Base-by-base conservation (phyloP, 2,797 vertebrate species). In the Gephyroberyx darwinii region DNA sequence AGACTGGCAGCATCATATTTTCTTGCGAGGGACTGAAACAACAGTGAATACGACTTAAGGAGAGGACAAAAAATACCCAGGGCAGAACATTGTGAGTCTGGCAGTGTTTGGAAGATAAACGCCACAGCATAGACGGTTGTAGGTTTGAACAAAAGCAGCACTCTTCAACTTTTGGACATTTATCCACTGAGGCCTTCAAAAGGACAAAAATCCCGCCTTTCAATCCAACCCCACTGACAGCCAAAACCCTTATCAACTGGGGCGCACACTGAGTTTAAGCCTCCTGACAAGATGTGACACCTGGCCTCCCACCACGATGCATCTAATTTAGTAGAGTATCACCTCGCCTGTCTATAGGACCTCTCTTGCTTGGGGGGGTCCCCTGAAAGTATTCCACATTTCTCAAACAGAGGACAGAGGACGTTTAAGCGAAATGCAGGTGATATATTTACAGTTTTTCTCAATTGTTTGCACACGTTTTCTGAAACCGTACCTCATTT, bases 1-100 rank as follows among this genome's bases (percentile, higher is more conserved):
- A 73, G 68, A 85, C 59, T 65, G 61, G 70, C 65, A 57, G 47
- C 75, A 17, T 72, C 66, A 19, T 65, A 19, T 71, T 70, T 66
- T 60, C 45, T 68, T 41, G 4, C 53, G 59, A 47, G 35, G 53
- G 72, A 75, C 60, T 65, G 62, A 75, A 82, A 75, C 65, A 64
- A 81, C 75, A 80, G 20, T 48, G 56, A 39, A 62, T 6, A 26
- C 10, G 33, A 39, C 63, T 75, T 57, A 61, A 78, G 66, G 53
- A 71, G 69, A 43, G 19, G 55, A 59, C 8, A 31, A 65, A 39
- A 30, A 12, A n/a, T n/a, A 41, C 26, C 1, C 26, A 39, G 26
- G 17, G 20, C 33, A 58, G 10, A 30, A 4, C 31, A 65, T 37
- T 54, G 22, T 54, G 26, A 53, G n/a, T 14, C 5, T 45, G 31